These are phyloP conservation scores for Nothobranchius kuhntae DNA, from an alignment of 2,113 vertebrate genomes.

Conservation along the genomic window DNA sequence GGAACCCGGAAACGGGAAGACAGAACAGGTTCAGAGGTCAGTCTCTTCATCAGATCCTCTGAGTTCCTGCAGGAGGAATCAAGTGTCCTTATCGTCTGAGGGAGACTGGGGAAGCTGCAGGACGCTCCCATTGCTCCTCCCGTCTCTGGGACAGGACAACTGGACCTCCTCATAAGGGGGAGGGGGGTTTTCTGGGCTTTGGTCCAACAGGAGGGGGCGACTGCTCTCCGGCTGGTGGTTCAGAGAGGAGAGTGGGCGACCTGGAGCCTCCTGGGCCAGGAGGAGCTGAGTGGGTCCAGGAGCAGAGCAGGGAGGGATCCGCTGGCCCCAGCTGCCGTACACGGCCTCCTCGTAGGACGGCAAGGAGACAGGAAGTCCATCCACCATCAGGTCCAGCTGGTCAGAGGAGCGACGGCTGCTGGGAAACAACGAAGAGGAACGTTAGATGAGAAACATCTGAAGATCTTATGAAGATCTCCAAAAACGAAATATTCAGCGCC, in stretches of 20 bases:
- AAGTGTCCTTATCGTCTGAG: constrained; percentile 71
- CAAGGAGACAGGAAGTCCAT: constrained; percentile 68
- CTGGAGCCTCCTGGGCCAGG: constrained; percentile 59
- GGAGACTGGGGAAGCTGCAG: constrained; percentile 46
- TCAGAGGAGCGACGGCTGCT: constrained; percentile 75
- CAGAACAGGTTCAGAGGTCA: constrained; percentile 6
- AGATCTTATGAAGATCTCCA: too few species aligned
- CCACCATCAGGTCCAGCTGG: constrained; percentile 78
- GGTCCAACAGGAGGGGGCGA: constrained; percentile 36
- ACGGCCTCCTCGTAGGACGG: constrained; percentile 81
- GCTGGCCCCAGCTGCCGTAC: constrained; percentile 78
- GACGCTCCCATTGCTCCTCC: constrained; percentile 24
- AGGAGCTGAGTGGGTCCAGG: constrained; percentile 75
- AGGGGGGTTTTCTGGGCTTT: constrained; percentile 55
- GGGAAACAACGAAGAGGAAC: neutral
- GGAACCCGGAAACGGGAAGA: constrained; percentile 52
- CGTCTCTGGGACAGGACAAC: constrained; percentile 28
- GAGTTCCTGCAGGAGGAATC: constrained; percentile 17
- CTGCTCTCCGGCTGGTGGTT: constrained; percentile 39
- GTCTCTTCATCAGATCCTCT: neutral
- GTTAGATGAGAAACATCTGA: neutral
- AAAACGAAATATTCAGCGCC: neutral
- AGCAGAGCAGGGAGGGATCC: constrained; percentile 38
- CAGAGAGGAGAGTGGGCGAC: constrained; percentile 26
- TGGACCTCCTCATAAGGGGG: constrained; percentile 75